These are phyloP conservation scores for Nemotelus nigrinus DNA, from an alignment of 2,888 invertebrate species.

Conservation along the genomic window DNA sequence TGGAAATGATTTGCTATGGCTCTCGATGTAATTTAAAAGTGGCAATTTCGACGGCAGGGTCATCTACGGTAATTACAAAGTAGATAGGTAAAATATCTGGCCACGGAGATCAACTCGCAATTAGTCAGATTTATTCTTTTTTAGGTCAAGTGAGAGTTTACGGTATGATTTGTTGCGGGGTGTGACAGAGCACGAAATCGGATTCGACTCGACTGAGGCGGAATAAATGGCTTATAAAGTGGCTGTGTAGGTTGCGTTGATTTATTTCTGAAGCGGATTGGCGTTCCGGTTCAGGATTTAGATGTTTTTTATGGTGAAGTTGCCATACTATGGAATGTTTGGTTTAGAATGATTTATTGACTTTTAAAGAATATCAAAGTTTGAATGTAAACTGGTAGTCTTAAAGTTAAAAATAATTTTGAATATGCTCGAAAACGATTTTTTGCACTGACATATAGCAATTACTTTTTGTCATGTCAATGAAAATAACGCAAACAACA, in stretches of 20 bases:
- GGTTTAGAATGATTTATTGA: not conserved
- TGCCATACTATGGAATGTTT: not conserved
- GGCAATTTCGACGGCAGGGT: not conserved
- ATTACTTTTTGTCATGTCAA: no score
- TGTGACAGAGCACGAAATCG: no score
- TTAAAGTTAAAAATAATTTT: no score
- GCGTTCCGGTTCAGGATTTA: no score
- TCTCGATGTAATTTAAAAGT: not conserved
- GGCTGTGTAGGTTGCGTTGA: not conserved
- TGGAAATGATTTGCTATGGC: not conserved
- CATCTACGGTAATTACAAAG: not conserved
- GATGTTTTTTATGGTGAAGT: no score
- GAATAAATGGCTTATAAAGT: not conserved
- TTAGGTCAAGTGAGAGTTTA: not conserved
- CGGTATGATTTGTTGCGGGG: no score
- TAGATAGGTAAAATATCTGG: not conserved
- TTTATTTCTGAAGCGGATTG: not conserved
- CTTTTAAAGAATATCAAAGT: no score
- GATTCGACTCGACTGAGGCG: no score
- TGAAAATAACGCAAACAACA: no score
- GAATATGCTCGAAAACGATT: no score
- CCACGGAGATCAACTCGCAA: not conserved
- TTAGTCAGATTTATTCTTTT: conserved; percentile 13
- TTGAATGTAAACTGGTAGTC: no score
- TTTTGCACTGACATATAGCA: no score